Percentiles rank a stretch among this genome's conserved stretches.
phyloP scores from a whole-genome alignment of 2,888 invertebrate species.

The Ophraella communa region DNA sequence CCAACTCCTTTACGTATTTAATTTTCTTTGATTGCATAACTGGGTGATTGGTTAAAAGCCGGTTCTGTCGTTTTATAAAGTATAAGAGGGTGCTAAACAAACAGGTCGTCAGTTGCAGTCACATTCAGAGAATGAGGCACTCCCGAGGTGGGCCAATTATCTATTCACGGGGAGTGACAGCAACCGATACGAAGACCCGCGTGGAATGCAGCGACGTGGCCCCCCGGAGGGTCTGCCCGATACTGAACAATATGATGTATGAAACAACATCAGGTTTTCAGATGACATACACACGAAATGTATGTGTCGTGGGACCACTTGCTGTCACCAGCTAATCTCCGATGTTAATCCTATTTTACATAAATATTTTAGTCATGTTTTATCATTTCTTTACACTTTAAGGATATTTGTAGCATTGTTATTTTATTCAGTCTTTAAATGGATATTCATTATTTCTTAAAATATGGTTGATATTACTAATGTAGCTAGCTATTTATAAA shows the following conservation, averaged over 20 bases:
- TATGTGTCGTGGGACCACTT: slow-evolving; percentile 29
- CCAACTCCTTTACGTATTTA: too few species aligned
- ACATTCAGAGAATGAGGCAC: slow-evolving; percentile 47
- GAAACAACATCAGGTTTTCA: slow-evolving; percentile 49
- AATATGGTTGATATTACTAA: too few species aligned
- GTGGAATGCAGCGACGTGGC: slow-evolving; percentile 52
- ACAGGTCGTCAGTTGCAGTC: slow-evolving; percentile 52
- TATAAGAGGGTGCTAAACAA: slow-evolving; percentile 52
- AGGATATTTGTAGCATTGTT: not conserved
- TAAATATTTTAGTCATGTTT: slow-evolving; percentile 18
- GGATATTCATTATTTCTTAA: too few species aligned
- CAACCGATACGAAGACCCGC: slow-evolving; percentile 54
- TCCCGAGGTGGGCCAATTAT: slow-evolving; percentile 64
- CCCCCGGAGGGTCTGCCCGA: slow-evolving; percentile 49
- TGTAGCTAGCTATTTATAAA: too few species aligned
- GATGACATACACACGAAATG: slow-evolving; percentile 45
- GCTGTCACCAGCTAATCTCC: slow-evolving; percentile 36
- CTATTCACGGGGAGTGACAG: slow-evolving; percentile 61
- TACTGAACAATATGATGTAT: slow-evolving; percentile 48
- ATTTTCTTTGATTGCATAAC: too few species aligned
- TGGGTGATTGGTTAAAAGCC: not conserved
- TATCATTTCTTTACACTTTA: not conserved
- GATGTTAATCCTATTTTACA: slow-evolving; percentile 27
- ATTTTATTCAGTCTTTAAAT: not conserved
- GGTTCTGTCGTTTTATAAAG: not conserved